A percentile compares a stretch with the other conserved stretches of the same genome.
Evolutionary conservation across 1,140 invertebrate species (phyloP).

Genomic region (Spodoptera frugiperda): DNA sequence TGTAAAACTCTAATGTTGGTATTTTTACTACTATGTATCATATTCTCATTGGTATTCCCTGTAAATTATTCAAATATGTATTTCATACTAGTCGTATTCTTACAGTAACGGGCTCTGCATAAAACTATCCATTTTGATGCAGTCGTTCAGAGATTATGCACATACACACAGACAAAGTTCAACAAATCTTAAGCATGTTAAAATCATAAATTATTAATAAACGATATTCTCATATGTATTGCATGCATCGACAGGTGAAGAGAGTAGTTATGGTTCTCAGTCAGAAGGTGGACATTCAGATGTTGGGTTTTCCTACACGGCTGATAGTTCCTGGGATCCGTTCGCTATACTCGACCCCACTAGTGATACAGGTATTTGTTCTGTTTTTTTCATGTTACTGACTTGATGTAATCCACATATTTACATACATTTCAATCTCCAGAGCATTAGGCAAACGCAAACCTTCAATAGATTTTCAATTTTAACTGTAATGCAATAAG

Average conservation of each 20-base stretch:
- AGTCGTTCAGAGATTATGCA: too few relatives aligned
- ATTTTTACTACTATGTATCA: background rate
- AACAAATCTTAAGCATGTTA: conserved; percentile 5
- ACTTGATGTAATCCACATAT: too few relatives aligned
- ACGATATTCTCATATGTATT: background rate
- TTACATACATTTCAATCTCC: too few relatives aligned
- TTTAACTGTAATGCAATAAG: too few relatives aligned
- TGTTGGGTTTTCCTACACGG: conserved; percentile 88
- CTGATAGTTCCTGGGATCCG: conserved; percentile 91
- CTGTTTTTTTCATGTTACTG: too few relatives aligned
- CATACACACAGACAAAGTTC: background rate
- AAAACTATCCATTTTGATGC: too few relatives aligned
- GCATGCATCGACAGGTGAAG: conserved; percentile 84
- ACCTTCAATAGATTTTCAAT: too few relatives aligned
- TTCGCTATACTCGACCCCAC: conserved; percentile 91
- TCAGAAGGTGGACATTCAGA: conserved; percentile 82
- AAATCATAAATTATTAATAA: background rate
- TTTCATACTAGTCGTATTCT: too few relatives aligned
- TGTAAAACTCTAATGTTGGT: background rate
- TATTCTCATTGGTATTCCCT: background rate
- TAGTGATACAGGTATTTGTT: conserved; percentile 90
- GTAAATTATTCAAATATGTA: too few relatives aligned
- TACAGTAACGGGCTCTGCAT: too few relatives aligned
- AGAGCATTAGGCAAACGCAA: too few relatives aligned
- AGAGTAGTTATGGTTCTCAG: conserved; percentile 93